phyloP scores from a whole-genome alignment of 2,797 vertebrate species.

The Anomalospiza imberbis region DNA sequence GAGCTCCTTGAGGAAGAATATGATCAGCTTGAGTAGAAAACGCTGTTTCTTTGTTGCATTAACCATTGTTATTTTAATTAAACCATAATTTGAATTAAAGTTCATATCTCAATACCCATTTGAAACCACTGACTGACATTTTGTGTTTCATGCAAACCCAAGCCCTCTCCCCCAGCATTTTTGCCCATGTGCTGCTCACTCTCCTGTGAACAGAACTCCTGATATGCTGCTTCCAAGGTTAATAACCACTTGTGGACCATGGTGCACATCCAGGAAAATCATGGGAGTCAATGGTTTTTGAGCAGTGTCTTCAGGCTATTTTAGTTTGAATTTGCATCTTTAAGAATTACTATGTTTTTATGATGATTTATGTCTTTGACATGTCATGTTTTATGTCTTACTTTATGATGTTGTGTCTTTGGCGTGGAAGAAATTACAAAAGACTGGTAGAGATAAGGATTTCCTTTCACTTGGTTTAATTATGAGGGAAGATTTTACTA shows the following conservation, averaged over 20 bases:
- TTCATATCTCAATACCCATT: not conserved
- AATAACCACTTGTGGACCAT: not conserved
- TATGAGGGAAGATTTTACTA: not conserved
- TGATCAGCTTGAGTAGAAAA: not conserved
- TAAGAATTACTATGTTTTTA: not conserved
- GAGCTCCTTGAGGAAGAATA: not conserved
- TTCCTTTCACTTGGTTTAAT: not conserved
- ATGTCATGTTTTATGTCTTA: not conserved
- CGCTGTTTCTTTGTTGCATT: not conserved
- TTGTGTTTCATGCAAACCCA: not conserved
- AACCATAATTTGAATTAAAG: not conserved
- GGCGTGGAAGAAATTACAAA: not conserved
- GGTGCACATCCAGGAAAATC: not conserved
- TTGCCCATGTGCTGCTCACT: not conserved
- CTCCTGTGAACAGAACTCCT: not conserved
- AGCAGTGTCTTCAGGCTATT: not conserved
- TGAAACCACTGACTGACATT: not conserved
- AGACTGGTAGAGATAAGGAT: not conserved
- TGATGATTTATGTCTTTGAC: not conserved
- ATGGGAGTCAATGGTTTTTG: not conserved
- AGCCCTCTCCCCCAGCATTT: not conserved
- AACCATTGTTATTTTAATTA: not conserved
- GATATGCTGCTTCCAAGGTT: not conserved
- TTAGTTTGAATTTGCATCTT: not conserved
- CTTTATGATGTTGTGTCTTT: not conserved